phyloP scores from a whole-genome alignment of 2,797 vertebrate species.

The Vespertilio murinus region DNA sequence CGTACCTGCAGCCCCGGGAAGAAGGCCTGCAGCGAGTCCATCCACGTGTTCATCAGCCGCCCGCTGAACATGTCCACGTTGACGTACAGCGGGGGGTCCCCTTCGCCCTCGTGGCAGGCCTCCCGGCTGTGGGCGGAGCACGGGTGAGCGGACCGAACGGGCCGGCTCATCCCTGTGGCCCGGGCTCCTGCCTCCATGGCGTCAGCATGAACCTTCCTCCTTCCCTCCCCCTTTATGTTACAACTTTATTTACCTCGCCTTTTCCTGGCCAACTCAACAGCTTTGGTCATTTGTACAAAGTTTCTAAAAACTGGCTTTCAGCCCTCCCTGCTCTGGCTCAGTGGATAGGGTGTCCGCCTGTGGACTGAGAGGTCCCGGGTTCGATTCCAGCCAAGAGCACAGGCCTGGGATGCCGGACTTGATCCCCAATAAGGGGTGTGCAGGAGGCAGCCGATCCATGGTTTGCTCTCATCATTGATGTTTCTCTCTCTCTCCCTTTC shows the following conservation, averaged over 20 bases:
- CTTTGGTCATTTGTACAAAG: background rate
- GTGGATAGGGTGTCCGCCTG: no score
- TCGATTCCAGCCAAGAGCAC: no score
- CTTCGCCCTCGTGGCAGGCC: constrained; percentile 97
- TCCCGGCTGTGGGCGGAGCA: constrained; percentile 87
- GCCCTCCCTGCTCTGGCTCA: no score
- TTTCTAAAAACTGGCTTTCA: background rate
- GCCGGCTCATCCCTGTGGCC: background rate
- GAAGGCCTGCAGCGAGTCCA: constrained; percentile 99
- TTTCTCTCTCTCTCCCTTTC: no score
- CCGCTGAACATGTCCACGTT: constrained; percentile 99
- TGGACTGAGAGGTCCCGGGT: no score
- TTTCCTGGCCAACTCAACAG: background rate
- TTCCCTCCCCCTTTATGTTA: background rate
- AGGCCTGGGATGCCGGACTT: no score
- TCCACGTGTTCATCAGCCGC: constrained; percentile 99
- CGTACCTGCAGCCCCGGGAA: constrained; percentile 95
- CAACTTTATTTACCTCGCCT: background rate
- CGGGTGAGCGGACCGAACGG: background rate
- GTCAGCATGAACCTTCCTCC: background rate
- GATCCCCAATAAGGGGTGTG: no score
- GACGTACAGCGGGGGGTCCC: constrained; percentile 97
- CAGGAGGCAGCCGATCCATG: no score
- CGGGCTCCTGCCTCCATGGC: background rate
- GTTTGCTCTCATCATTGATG: no score